phyloP scores from a whole-genome alignment of 2,113 vertebrate genomes.

The Meles meles region DNA sequence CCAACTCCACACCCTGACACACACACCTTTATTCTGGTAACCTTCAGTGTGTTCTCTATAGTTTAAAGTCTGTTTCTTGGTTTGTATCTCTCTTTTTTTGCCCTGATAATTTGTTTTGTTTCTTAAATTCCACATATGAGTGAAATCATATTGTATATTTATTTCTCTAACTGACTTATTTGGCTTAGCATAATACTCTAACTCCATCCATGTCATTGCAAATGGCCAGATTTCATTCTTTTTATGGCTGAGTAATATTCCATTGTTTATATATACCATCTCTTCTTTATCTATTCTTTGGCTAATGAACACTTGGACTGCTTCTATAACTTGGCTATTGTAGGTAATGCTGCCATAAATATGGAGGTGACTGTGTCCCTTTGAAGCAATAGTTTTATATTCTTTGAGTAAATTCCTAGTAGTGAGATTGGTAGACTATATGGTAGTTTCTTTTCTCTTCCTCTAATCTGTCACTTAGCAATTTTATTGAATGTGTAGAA shows the following conservation, averaged over 20 bases:
- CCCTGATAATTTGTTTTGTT: background rate
- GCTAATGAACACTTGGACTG: background rate
- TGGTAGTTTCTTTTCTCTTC: background rate
- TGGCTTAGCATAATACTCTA: background rate
- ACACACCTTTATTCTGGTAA: background rate
- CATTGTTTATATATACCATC: background rate
- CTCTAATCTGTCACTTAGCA: background rate
- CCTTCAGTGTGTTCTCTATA: background rate
- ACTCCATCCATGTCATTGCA: background rate
- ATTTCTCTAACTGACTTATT: background rate
- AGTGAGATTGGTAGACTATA: background rate
- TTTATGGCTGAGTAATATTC: background rate
- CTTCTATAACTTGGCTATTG: background rate
- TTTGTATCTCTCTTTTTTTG: background rate
- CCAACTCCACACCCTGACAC: accelerated
- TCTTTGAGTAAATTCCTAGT: background rate
- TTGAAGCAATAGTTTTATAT: background rate
- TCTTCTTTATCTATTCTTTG: background rate
- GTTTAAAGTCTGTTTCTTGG: background rate
- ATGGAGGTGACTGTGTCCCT: background rate
- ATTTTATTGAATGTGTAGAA: background rate
- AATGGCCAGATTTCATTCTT: background rate
- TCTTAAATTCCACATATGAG: background rate
- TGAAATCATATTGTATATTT: background rate
- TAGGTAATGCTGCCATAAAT: background rate